Base-by-base conservation (phyloP, 2,797 vertebrate species). In the Pygocentrus nattereri region DNA sequence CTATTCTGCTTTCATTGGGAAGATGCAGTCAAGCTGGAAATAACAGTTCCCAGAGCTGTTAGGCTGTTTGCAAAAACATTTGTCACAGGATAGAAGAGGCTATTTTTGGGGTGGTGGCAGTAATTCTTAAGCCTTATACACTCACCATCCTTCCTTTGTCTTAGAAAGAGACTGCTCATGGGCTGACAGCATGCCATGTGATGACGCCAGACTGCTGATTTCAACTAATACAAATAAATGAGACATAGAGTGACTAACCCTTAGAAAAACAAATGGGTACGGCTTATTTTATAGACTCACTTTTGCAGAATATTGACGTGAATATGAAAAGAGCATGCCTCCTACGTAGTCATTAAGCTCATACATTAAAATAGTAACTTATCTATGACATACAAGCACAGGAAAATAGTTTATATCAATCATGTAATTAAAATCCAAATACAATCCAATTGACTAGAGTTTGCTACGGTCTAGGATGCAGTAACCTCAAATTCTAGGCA, bases 31-130 rank as follows among this genome's bases (percentile, higher is more conserved):
- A 41, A 44, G 72, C 47, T 41, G 47, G 25, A 79, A 83, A 78
- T 38, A 83, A 78, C 74, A 52, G 58, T 72, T 82, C 71, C 50
- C 38, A 72, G 73, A 80, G 74, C 76, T 83, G 71, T 41, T 76
- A 41, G 78, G 65, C 23, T 65, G n/a, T 58, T 62, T 19, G 64
- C 50, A 23, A 68, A 59, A 79, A 75, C 72, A 81, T 82, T 81
- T 79, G 59, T 68, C 76, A 31, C 54, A 30, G 44, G 67, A 68
- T 79, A 16, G 12, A 62, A 70, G 78, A 67, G 50, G 68, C 76
- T 79, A 76, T 82, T 82, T 68, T 80, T 62, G 21, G 34, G 71
- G 50, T 11, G 69, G 44, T 27, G n/a, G 34, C 34, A 1, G 16
- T 59, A 23, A 58, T 68, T 81, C 62, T 68, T 67, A 68, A 67